Evolutionary conservation across 2,113 vertebrate genomes (phyloP).

Genomic region (Ahaetulla prasina): DNA sequence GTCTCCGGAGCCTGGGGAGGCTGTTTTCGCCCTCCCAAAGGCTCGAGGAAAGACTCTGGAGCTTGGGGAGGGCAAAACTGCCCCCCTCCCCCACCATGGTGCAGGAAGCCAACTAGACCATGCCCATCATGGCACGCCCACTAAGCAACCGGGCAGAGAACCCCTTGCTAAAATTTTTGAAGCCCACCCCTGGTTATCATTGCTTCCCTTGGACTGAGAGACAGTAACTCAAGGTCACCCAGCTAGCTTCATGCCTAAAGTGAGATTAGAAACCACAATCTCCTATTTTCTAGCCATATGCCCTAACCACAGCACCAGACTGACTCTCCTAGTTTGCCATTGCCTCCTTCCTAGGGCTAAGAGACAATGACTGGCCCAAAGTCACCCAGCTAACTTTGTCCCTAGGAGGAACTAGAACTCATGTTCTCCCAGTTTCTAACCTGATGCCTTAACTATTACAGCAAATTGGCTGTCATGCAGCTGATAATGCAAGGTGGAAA

Average conservation of each 20-base stretch:
- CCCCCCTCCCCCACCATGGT: too few relatives aligned
- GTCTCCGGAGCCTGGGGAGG: too few relatives aligned
- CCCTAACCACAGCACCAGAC: background rate
- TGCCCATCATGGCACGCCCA: too few relatives aligned
- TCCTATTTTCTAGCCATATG: background rate
- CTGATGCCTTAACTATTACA: background rate
- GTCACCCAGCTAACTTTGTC: too few relatives aligned
- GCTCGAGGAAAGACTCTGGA: too few relatives aligned
- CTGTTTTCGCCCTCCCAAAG: too few relatives aligned
- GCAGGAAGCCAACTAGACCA: too few relatives aligned
- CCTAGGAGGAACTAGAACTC: background rate
- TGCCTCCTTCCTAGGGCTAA: background rate
- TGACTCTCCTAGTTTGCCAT: background rate
- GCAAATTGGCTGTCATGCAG: background rate
- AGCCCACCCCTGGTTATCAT: background rate
- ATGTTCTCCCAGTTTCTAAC: background rate
- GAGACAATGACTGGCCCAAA: background rate
- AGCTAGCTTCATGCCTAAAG: background rate
- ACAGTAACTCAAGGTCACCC: background rate
- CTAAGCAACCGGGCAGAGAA: too few relatives aligned
- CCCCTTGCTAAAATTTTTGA: too few relatives aligned
- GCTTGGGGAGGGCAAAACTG: too few relatives aligned
- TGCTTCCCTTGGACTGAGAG: background rate
- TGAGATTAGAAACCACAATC: background rate
- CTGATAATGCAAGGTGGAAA: background rate